Evolutionary conservation across 2,888 invertebrate genomes (phyloP).

Genomic region (Liodrosophila aerea): DNA sequence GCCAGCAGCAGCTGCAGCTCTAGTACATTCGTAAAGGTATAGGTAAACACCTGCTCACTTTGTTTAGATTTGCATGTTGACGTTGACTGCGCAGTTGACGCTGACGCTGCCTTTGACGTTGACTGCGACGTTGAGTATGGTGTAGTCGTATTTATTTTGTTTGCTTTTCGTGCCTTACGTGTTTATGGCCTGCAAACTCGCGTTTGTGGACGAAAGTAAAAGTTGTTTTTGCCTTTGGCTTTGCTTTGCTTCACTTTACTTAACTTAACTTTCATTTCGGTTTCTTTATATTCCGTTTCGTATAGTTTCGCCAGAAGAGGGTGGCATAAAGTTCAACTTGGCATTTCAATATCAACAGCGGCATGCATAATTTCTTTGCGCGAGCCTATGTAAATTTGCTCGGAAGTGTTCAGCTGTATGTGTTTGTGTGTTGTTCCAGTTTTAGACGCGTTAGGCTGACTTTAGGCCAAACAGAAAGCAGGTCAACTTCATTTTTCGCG

Average conservation of each 20-base stretch:
- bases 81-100: conserved; percentile 1
- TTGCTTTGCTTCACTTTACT: conserved; percentile 5
- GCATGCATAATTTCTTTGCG: conserved; percentile 71
- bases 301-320: conserved; percentile 32
- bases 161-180: conserved; percentile 67
- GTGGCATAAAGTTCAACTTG: conserved; percentile 53
- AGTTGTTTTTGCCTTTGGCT: conserved; percentile 21
- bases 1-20: conserved; percentile 25
- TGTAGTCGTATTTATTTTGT: conserved; percentile 44
- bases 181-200: conserved; percentile 70
- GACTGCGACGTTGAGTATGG: conserved; percentile 9
- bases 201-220: conserved; percentile 62
- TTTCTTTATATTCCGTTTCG: conserved; percentile 1
- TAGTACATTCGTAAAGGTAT: conserved; percentile 13
- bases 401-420: conserved; percentile 51
- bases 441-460: conserved; percentile 43
- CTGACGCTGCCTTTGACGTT: background rate
- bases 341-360: conserved; percentile 74
- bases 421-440: conserved; percentile 53
- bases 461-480: conserved; percentile 51
- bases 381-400: conserved; percentile 67
- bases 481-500: conserved; percentile 78
- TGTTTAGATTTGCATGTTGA: conserved; percentile 33
- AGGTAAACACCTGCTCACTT: conserved; percentile 22
- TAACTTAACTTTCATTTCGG: conserved; percentile 19